Evolutionary conservation across 2,113 vertebrate genomes (phyloP).

Genomic region (Illadopsis cleaveri): DNA sequence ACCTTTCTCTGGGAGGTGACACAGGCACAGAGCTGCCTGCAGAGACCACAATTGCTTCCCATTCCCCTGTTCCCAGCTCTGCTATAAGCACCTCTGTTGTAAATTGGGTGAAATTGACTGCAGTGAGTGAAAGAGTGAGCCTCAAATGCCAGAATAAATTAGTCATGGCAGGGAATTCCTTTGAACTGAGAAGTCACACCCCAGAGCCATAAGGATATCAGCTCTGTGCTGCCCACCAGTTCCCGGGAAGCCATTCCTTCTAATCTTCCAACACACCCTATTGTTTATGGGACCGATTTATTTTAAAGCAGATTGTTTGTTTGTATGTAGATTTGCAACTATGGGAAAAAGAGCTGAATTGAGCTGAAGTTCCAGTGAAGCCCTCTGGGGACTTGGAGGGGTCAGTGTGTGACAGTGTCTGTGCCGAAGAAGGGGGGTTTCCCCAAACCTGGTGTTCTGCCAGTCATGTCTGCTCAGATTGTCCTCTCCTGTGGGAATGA

Average conservation of each 20-base stretch:
- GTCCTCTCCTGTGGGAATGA: background rate
- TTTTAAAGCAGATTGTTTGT: constrained; percentile 47
- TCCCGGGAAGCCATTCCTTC: background rate
- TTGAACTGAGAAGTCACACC: constrained; percentile 34
- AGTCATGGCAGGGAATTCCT: constrained; percentile 33
- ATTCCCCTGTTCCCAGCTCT: background rate
- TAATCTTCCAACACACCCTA: background rate
- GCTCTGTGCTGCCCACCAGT: background rate
- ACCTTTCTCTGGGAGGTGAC: background rate
- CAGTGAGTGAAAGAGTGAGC: background rate
- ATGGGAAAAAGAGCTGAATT: constrained; percentile 18
- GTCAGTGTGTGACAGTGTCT: background rate
- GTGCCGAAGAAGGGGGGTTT: background rate
- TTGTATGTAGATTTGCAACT: background rate
- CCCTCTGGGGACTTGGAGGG: background rate
- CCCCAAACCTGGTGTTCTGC: background rate
- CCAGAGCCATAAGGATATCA: background rate
- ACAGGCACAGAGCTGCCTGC: background rate
- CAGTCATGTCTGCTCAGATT: background rate
- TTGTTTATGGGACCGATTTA: constrained; percentile 16
- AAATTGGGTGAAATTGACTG: background rate
- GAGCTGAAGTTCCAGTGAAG: background rate
- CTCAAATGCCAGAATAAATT: constrained; percentile 32
- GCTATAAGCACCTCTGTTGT: background rate
- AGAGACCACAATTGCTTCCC: background rate